phyloP scores from a whole-genome alignment of 2,113 vertebrate species.

The Phaethon lepturus region DNA sequence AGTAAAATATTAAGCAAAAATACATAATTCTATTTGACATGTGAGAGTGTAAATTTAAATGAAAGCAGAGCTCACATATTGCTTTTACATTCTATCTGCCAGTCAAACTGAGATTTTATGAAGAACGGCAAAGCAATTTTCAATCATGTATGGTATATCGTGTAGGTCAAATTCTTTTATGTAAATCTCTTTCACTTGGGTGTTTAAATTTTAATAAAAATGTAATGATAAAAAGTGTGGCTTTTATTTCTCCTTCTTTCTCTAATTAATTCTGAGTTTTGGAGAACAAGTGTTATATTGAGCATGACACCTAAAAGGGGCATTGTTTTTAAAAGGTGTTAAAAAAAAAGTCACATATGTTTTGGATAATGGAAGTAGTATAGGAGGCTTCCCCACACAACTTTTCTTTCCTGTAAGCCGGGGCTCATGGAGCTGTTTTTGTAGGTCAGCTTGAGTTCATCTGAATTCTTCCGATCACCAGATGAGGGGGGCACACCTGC shows the following conservation, averaged over 20 bases:
- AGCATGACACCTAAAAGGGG: constrained; percentile 64
- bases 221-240: constrained; percentile 63
- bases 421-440: background rate
- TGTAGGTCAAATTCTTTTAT: constrained; percentile 78
- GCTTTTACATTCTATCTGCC: constrained; percentile 71
- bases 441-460: constrained; percentile 24
- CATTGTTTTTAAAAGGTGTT: constrained; percentile 68
- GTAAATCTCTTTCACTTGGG: constrained; percentile 76
- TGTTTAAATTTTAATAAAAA: constrained; percentile 80
- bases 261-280: constrained; percentile 70
- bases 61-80: constrained; percentile 72
- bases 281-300: constrained; percentile 70
- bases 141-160: constrained; percentile 58
- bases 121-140: constrained; percentile 76
- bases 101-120: constrained; percentile 74
- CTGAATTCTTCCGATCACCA: background rate
- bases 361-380: constrained; percentile 48
- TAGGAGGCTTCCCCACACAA: background rate
- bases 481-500: background rate
- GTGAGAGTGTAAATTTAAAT: constrained; percentile 62
- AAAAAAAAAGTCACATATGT: constrained; percentile 56
- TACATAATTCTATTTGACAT: constrained; percentile 55
- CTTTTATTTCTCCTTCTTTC: constrained; percentile 68
- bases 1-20: constrained; percentile 68
- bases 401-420: background rate